phyloP scores from a whole-genome alignment of 2,888 invertebrate species.

The Cryptus viduatorius region DNA sequence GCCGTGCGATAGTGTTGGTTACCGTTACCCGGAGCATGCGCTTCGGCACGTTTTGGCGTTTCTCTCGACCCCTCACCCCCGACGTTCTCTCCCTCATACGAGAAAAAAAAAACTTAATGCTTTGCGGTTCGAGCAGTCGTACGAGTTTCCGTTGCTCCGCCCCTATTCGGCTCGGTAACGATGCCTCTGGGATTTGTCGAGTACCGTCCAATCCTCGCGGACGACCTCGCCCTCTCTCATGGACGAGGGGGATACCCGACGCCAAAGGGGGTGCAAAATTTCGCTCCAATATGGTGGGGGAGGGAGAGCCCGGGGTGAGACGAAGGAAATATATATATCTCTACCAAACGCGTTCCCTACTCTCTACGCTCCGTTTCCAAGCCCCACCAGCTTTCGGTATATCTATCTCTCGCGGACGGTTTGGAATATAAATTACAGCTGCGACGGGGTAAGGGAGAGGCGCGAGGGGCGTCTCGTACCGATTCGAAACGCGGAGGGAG shows the following conservation, averaged over 20 bases:
- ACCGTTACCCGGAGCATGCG: constrained; percentile 81
- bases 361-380: background rate
- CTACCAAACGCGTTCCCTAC: background rate
- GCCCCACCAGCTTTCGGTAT: constrained; percentile 13
- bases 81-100: background rate
- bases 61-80: constrained; percentile 2
- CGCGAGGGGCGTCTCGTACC: constrained; percentile 78
- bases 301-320: constrained; percentile 33
- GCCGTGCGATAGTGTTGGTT: constrained; percentile 69
- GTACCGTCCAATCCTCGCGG: constrained; percentile 76
- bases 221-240: constrained; percentile 46
- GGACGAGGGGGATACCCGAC: constrained; percentile 58
- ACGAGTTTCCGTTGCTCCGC: constrained; percentile 74
- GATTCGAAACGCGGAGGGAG: constrained; percentile 71
- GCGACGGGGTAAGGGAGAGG: constrained; percentile 60
- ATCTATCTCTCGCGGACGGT: background rate
- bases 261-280: constrained; percentile 9
- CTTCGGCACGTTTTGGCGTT: constrained; percentile 68
- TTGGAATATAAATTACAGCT: constrained; percentile 3
- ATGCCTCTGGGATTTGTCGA: constrained; percentile 84
- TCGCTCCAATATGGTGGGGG: constrained; percentile 14
- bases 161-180: constrained; percentile 75
- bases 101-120: background rate
- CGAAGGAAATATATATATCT: background rate
- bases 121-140: constrained; percentile 12